Percentiles rank a stretch among this genome's conserved stretches.
phyloP scores from a whole-genome alignment of 2,797 vertebrate genomes.

The Cyprinella venusta region DNA sequence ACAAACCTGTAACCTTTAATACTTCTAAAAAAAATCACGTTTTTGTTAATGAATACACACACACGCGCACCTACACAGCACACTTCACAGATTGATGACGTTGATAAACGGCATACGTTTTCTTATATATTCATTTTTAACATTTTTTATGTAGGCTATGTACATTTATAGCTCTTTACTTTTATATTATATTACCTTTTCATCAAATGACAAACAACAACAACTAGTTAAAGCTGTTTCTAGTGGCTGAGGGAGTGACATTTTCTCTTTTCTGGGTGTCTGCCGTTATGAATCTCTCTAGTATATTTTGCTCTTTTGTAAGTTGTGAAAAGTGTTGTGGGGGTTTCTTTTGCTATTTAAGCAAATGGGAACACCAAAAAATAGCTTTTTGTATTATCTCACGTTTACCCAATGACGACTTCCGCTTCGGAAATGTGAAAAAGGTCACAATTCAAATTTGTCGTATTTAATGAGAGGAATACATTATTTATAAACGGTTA shows the following conservation, averaged over 20 bases:
- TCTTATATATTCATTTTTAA: neutral
- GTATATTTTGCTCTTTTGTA: neutral
- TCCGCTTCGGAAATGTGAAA: neutral
- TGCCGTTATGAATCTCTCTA: neutral
- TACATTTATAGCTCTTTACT: neutral
- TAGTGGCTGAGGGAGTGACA: neutral
- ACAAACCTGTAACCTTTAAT: slow-evolving; percentile 15
- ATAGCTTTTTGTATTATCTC: no score
- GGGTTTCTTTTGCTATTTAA: neutral
- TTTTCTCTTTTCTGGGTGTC: neutral
- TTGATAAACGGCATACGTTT: neutral
- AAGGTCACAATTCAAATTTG: neutral
- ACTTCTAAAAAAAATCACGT: neutral
- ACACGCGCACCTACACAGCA: neutral
- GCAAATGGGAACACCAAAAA: neutral
- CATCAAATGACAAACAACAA: neutral
- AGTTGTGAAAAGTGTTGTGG: neutral
- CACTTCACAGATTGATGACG: neutral
- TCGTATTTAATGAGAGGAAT: neutral
- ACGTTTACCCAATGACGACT: neutral
- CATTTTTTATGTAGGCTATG: neutral
- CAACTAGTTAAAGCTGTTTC: neutral
- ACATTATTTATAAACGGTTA: neutral
- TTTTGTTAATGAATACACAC: neutral
- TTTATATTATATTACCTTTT: neutral